These are phyloP conservation scores for Remorina albescens DNA, from an alignment of 2,797 vertebrate genomes.

Conservation along the genomic window DNA sequence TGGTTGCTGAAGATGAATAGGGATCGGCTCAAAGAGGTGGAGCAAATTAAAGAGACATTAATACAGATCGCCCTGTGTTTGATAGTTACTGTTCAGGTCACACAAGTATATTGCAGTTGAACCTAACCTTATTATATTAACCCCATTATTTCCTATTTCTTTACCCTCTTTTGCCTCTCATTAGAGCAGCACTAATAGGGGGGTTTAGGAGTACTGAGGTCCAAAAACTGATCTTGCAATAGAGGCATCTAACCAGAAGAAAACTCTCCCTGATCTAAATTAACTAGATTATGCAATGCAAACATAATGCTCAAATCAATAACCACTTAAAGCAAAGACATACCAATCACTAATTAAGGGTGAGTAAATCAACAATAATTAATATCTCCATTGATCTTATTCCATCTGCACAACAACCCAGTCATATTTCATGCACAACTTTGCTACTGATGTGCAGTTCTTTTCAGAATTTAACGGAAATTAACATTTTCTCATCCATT, in stretches of 20 bases:
- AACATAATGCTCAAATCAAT: neutral
- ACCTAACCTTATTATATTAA: neutral
- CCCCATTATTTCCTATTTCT: neutral
- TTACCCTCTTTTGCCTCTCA: neutral
- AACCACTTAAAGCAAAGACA: neutral
- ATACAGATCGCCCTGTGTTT: slow-evolving; percentile 17
- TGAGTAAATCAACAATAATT: neutral
- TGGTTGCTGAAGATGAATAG: slow-evolving; percentile 54
- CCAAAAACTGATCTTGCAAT: no score
- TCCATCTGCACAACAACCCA: neutral
- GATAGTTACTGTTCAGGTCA: neutral
- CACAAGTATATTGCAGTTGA: neutral
- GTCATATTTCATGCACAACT: neutral
- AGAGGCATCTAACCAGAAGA: no score
- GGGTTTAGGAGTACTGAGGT: no score
- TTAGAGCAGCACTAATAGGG: neutral
- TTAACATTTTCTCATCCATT: neutral
- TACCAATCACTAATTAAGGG: neutral
- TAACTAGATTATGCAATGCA: neutral
- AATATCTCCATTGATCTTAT: neutral
- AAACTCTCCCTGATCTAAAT: no score
- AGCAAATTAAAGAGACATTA: slow-evolving; percentile 20
- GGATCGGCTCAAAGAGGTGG: slow-evolving; percentile 28
- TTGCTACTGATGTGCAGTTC: neutral
- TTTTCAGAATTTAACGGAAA: neutral